Conservation (phyloP, 2,113 vertebrate genomes). For the Myodes glareolus region DNA sequence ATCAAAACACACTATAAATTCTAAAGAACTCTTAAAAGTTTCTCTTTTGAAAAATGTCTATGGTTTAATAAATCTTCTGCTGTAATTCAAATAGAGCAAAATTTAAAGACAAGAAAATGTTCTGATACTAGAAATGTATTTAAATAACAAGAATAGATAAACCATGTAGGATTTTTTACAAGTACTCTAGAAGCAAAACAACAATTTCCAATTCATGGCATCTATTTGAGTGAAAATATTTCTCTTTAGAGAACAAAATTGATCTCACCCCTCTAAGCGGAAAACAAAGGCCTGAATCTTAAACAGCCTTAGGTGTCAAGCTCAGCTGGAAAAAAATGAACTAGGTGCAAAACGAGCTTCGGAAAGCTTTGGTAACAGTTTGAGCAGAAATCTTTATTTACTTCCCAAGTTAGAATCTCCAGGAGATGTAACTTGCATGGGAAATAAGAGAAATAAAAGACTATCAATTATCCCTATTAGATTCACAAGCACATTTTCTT, state of each 20-base stretch:
- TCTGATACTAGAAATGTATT: not conserved
- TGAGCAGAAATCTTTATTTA: conserved; percentile 60
- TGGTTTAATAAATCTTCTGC: not conserved
- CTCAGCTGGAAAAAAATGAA: conserved; percentile 30
- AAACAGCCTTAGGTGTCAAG: conserved; percentile 30
- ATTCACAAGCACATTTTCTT: conserved; percentile 47
- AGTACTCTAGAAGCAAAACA: conserved; percentile 15
- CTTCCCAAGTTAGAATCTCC: conserved; percentile 43
- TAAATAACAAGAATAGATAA: not conserved
- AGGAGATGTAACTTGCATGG: not conserved
- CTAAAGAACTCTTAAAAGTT: not conserved
- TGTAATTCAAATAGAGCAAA: conserved; percentile 2
- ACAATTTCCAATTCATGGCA: conserved; percentile 27
- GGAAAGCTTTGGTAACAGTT: not conserved
- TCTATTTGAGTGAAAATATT: conserved; percentile 59
- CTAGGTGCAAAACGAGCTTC: conserved; percentile 33
- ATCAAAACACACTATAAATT: not conserved
- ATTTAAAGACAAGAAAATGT: conserved; percentile 25
- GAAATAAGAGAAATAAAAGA: conserved; percentile 57
- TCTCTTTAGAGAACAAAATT: conserved; percentile 55
- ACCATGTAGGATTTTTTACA: conserved; percentile 16
- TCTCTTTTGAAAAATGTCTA: not conserved
- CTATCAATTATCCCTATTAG: conserved; percentile 44
- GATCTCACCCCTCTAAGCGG: conserved; percentile 21
- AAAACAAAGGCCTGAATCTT: conserved; percentile 49